Evolutionary conservation across 1,140 invertebrate species (phyloP), one percentile per base, ranked within the genome.

Genomic region (Drosophila kikkawai): DNA sequence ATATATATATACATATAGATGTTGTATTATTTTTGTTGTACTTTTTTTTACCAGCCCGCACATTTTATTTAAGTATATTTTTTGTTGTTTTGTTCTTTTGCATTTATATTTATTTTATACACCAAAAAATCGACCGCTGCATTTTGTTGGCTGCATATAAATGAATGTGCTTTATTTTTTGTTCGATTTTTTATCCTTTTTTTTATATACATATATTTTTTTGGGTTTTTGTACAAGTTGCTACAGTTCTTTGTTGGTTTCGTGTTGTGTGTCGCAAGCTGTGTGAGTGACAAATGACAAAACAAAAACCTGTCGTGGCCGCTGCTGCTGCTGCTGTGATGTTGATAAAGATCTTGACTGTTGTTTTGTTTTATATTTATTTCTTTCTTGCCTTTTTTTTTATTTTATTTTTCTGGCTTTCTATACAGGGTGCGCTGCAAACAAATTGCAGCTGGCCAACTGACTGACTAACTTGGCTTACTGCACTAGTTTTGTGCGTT

Each of bases 251-350:
- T 85, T 85, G 85, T 66, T 84, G 71, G 48, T 55, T 63, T 78
- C 58, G 75, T 87, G 75, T 83, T 87, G 75, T 83, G 79, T 80
- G 80, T 90, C 79, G 75, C 88, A 90, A 91, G 80, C 91, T 92
- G 90, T 91, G 90, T 91, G 90, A 91, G 90, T 91, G 90, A 91
- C 90, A 91, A 91, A 91, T 91, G 90, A 91, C 90, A 91, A 91
- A 91, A 91, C 77, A 91, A 91, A 91, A 91, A 91, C 90, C 90
- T 91, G 90, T 91, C 90, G 90, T 91, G 90, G 82, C 26, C 26
- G 17, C 34, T 6, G 51, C 51, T 37, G 51, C 51, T 37, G 51
- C 61, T 71, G 67, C 64, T 75, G 69, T 79, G 79, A 67, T 82
- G 83, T 68, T 88, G 90, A 91, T 91, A 91, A 91, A 91, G 90